A percentile compares a stretch with the other conserved stretches of the same genome.
Evolutionary conservation across 2,797 vertebrate genomes (phyloP).

Genomic region (Emys orbicularis): DNA sequence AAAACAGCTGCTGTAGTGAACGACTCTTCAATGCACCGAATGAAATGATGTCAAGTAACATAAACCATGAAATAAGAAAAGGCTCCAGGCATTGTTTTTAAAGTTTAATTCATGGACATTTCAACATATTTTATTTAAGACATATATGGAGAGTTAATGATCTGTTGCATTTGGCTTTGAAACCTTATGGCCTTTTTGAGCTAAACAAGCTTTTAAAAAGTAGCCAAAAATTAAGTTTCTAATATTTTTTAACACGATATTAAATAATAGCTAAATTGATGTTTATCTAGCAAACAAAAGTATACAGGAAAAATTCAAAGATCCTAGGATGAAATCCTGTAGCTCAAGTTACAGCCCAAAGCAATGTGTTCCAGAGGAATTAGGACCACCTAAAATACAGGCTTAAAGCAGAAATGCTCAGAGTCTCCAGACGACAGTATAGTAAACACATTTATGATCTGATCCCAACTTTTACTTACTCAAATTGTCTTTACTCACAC

Average conservation of each 20-base stretch:
- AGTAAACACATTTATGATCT: not conserved
- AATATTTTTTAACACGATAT: not conserved
- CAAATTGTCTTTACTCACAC: not conserved
- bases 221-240: not conserved
- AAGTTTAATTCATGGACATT: not conserved
- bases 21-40: not conserved
- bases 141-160: not conserved
- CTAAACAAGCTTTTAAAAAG: not conserved
- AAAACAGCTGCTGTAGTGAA: not conserved
- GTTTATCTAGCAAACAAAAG: not conserved
- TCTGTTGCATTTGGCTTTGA: not conserved
- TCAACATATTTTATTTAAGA: not conserved
- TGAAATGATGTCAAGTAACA: not conserved
- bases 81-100: not conserved
- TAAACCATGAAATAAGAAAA: not conserved
- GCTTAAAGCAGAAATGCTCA: not conserved
- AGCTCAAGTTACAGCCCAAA: not conserved
- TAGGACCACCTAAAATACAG: not conserved
- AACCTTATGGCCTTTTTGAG: not conserved
- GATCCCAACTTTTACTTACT: not conserved
- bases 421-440: not conserved
- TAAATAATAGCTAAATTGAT: not conserved
- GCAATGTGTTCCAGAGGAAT: not conserved
- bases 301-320: not conserved
- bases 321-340: not conserved